Base-by-base conservation (phyloP, 2,888 invertebrate genomes). In the Leistus spinibarbis region DNA sequence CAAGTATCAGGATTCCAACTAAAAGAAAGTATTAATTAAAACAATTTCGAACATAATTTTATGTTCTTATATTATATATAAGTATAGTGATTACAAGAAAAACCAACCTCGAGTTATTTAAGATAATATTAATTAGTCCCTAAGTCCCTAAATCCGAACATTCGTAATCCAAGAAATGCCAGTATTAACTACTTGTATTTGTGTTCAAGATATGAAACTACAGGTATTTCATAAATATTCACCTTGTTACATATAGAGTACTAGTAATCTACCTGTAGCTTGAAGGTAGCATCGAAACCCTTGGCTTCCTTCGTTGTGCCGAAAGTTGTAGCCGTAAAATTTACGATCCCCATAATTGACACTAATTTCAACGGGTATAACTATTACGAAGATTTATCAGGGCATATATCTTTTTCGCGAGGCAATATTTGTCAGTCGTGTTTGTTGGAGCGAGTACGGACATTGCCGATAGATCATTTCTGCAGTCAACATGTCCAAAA, bases 311-410 rank as follows among this genome's bases (percentile, higher is more conserved):
- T 24, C 24, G 7, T 40, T 40, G 23, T 17, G 24, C 13, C 16
- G 24, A 23, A 71, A 78, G 76, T 78, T 79, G 77, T 77, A 78
- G 78, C 77, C 22, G 71, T 17, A 76, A 82, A 83, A 84, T 84
- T 83, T 84, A 83, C 81, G 84, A 82, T 79, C 79, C 79, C 78
- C 80, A 82, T 81, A 82, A 83, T 83, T 84, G 84, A 84, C 84
- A 83, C 82, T 83, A 84, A 84, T 83, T 83, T 83, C 82, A 83
- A 82, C 81, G 82, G 82, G 82, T 68, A 82, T 82, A 81, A 80
- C 82, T 81, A 83, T 83, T 81, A 82, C 80, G 77, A 81, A 84
- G 85, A 85, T 85, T 85, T 85, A 85, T 85, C 82, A 84, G 82
- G 83, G 83, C 83, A 84, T 84, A 84, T 84, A 84, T 85, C 84